A percentile compares a stretch with the other conserved stretches of the same genome.
phyloP scores from a whole-genome alignment of 1,140 invertebrate genomes.

The Drosophila novamexicana region DNA sequence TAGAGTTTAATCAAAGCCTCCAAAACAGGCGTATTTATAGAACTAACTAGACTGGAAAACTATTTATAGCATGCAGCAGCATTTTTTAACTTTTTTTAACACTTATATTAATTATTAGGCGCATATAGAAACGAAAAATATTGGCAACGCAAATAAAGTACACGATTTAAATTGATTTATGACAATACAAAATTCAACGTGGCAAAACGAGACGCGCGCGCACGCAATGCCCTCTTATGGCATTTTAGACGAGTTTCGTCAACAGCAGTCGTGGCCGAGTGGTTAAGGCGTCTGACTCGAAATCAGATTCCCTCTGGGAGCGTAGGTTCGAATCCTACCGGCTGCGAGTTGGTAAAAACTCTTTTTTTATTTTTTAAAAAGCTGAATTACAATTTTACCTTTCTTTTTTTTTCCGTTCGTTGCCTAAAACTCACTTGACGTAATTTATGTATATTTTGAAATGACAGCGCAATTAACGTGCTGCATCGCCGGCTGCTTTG shows the following conservation, averaged over 20 bases:
- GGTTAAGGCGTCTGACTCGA: conserved; percentile 95
- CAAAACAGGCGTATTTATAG: conserved; percentile 3
- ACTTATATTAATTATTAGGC: background rate
- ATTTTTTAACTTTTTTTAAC: background rate
- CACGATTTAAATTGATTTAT: conserved; percentile 3
- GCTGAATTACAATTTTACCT: background rate
- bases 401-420: background rate
- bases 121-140: background rate
- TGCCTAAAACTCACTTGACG: conserved; percentile 8
- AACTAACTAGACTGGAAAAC: background rate
- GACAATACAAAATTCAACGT: conserved; percentile 19
- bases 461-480: conserved; percentile 51
- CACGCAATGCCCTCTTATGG: conserved; percentile 11
- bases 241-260: background rate
- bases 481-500: conserved; percentile 33
- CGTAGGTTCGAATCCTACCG: conserved; percentile 94
- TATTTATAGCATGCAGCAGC: conserved; percentile 14
- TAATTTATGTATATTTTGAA: conserved; percentile 2
- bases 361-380: conserved; percentile 17
- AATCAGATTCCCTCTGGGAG: conserved; percentile 94
- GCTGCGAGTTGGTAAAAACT: conserved; percentile 86
- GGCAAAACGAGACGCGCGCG: conserved; percentile 10
- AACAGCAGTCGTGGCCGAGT: conserved; percentile 87
- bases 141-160: background rate
- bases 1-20: background rate